Base-by-base conservation (phyloP, 2,797 vertebrate species). In the Carcharodon carcharias region DNA sequence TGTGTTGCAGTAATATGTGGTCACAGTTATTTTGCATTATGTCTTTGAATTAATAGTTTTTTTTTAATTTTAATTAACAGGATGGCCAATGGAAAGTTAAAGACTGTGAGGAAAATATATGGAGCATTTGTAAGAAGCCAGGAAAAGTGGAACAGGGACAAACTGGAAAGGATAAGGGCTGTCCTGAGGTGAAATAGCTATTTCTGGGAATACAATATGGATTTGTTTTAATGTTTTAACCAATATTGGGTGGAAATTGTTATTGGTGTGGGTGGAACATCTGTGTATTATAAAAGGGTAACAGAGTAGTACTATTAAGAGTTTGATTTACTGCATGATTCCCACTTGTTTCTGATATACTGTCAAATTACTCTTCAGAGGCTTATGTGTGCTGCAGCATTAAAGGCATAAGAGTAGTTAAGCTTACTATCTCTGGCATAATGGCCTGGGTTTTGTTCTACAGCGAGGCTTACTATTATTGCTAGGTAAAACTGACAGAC, bases 61-160 rank as follows among this genome's bases (percentile, higher is more conserved):
- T 54, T 0, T 95, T 96, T 97, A 96, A 96, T 96, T 96, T 87
- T 56, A 26, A 63, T 96, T 89, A 54, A 96, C 69, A 99, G 98
- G 97, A 98, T 1, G 98, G 98, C 96, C 97, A 93, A 95, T 99
- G 99, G 99, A 97, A 98, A 97, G 97, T 99, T 96, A 98, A 97
- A 54, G 97, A 97, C 0, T 99, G 99, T 97, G 98, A 98, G 93
- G 98, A 98, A 95, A 97, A 61, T 93, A 97, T 98, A 96, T 97
- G 98, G 40, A 98, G 98, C 54, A 96, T 99, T 96, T 99, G 99
- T 97, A 97, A 98, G 97, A 98, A 96, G 97, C 21, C 96, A 67
- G 98, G 98, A 80, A 97, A 97, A 94, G 97, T 97, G 88, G 96
- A 97, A 0, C 73, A 96, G 71, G 96, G 71, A 45, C 85, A 97